Conservation (phyloP, 2,113 vertebrate species). For the Eulemur rufifrons region DNA sequence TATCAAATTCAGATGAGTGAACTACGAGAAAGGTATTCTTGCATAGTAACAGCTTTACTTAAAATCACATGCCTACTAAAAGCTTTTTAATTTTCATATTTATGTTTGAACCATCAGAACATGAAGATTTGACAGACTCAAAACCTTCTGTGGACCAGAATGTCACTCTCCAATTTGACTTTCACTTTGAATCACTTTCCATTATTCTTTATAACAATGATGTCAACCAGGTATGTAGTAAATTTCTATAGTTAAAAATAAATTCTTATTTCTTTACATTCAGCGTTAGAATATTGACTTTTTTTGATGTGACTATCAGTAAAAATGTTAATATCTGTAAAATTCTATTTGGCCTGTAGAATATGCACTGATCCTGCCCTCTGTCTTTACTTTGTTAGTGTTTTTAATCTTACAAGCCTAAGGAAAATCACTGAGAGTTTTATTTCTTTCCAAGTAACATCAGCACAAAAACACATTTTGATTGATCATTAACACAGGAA, state of each 20-base stretch:
- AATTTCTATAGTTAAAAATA: background rate
- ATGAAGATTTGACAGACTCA: constrained; percentile 45
- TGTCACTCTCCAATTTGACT: constrained; percentile 89
- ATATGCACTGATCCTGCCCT: background rate
- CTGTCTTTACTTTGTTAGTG: background rate
- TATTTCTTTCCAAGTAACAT: background rate
- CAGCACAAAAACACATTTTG: background rate
- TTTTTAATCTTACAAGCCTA: background rate
- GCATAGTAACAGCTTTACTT: background rate
- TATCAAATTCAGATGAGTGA: background rate
- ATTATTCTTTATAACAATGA: constrained; percentile 90
- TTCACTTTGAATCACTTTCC: constrained; percentile 93
- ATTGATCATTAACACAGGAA: background rate
- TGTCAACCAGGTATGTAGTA: constrained; percentile 85
- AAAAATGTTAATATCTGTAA: background rate
- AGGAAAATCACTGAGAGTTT: background rate
- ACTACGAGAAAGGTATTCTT: background rate
- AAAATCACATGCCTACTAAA: background rate
- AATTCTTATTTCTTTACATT: background rate
- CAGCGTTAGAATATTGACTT: background rate
- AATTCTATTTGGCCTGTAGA: background rate
- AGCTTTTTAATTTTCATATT: constrained; percentile 55
- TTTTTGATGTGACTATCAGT: background rate
- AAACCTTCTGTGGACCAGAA: constrained; percentile 70
- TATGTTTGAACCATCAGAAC: constrained; percentile 41